phyloP scores from a whole-genome alignment of 2,888 invertebrate genomes.

The Sphecodes monilicornis region DNA sequence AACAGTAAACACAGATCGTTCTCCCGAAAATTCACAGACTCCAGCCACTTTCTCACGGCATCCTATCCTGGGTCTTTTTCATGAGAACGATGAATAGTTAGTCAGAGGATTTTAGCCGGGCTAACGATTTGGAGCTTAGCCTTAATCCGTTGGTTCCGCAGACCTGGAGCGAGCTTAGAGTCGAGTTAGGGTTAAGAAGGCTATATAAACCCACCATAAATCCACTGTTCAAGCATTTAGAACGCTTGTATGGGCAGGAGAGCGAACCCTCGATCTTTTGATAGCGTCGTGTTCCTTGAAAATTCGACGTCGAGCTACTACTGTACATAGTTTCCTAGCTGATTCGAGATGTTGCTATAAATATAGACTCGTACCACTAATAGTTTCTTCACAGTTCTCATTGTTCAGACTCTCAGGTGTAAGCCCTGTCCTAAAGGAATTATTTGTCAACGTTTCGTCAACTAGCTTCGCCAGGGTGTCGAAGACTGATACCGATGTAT shows the following conservation, averaged over 20 bases:
- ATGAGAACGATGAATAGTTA: constrained; percentile 49
- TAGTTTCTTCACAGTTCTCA: not conserved
- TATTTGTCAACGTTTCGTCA: not conserved
- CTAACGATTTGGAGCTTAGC: constrained; percentile 59
- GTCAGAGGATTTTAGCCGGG: constrained; percentile 49
- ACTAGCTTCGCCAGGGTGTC: too few relatives aligned
- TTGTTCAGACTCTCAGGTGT: not conserved
- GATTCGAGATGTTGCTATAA: not conserved
- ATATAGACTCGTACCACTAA: not conserved
- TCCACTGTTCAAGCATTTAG: constrained; percentile 50
- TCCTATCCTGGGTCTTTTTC: constrained; percentile 25
- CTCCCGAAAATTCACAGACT: constrained; percentile 9
- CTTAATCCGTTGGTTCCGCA: constrained; percentile 55
- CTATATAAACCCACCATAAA: constrained; percentile 63
- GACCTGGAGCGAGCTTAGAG: constrained; percentile 49
- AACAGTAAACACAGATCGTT: constrained; percentile 15
- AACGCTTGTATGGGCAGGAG: constrained; percentile 19
- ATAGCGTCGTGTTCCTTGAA: constrained; percentile 6
- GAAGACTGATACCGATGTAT: too few relatives aligned
- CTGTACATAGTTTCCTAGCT: not conserved
- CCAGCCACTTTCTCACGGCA: constrained; percentile 11
- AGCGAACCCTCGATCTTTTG: constrained; percentile 21
- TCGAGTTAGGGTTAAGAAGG: constrained; percentile 65
- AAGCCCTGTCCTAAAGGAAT: not conserved
- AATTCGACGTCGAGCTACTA: not conserved